phyloP scores from a whole-genome alignment of 2,888 invertebrate genomes.

The Gordius sp. region DNA sequence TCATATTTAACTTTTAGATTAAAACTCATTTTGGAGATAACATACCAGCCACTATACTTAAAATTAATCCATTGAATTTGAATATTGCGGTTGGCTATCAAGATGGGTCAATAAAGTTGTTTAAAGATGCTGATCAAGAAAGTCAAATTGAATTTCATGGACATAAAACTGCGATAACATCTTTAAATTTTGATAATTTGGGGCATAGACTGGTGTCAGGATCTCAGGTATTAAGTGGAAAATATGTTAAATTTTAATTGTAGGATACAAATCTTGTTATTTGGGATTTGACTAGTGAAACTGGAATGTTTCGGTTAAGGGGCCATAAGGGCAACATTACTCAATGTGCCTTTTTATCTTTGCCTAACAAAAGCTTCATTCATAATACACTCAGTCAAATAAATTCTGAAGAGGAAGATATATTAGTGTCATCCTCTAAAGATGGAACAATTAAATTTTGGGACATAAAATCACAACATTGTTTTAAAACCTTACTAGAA shows the following conservation, averaged over 20 bases:
- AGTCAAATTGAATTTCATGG: conserved; percentile 45
- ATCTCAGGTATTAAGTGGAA: conserved; percentile 38
- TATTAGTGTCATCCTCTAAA: conserved; percentile 37
- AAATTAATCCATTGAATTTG: background rate
- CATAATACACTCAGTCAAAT: background rate
- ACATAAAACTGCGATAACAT: conserved; percentile 54
- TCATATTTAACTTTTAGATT: background rate
- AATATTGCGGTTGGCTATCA: conserved; percentile 53
- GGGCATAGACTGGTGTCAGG: conserved; percentile 67
- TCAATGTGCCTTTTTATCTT: conserved; percentile 32
- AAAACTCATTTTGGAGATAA: conserved; percentile 1
- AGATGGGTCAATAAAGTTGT: conserved; percentile 60
- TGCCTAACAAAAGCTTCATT: background rate
- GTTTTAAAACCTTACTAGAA: conserved; percentile 73
- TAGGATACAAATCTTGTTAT: conserved; percentile 69
- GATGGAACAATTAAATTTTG: conserved; percentile 86
- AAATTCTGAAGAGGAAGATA: background rate
- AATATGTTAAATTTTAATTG: conserved; percentile 13
- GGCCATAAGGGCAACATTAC: conserved; percentile 76
- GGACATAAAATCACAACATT: conserved; percentile 76
- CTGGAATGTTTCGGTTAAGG: conserved; percentile 56
- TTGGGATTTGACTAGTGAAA: conserved; percentile 73
- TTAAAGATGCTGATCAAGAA: conserved; percentile 46
- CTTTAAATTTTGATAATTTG: conserved; percentile 50
- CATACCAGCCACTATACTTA: background rate